Percentiles rank a stretch among this genome's conserved stretches.
Evolutionary conservation across 2,888 invertebrate species (phyloP).

Genomic region (Lumbricus terrestris): DNA sequence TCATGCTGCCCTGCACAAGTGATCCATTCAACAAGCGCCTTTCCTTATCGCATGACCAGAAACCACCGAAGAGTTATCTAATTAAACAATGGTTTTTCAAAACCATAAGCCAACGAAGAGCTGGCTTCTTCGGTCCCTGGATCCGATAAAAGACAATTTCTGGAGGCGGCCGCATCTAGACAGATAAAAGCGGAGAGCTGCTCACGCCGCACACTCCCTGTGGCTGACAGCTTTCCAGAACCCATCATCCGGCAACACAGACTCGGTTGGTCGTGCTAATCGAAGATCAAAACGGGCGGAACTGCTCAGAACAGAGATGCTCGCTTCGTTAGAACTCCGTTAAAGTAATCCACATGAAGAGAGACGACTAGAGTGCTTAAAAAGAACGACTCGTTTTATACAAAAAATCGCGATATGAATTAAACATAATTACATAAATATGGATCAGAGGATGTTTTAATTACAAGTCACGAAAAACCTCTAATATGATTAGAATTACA

Average conservation of each 20-base stretch:
- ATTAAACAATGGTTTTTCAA: not conserved
- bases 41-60: not conserved
- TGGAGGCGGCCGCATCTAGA: not conserved
- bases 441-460: too few species aligned
- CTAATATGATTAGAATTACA: too few species aligned
- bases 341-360: too few species aligned
- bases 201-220: not conserved
- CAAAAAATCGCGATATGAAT: not conserved
- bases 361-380: not conserved
- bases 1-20: not conserved
- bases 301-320: not conserved
- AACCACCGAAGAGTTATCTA: not conserved
- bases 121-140: not conserved
- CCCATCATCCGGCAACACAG: not conserved
- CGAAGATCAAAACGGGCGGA: not conserved
- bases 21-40: not conserved
- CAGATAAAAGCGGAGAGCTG: not conserved
- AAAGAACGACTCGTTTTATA: not conserved
- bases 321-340: not conserved
- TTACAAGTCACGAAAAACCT: too few species aligned
- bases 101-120: not conserved
- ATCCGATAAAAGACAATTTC: not conserved
- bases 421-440: too few species aligned
- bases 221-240: not conserved
- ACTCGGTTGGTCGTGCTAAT: not conserved